Evolutionary conservation across 2,888 invertebrate genomes (phyloP).

Genomic region (Drosophila borealis): DNA sequence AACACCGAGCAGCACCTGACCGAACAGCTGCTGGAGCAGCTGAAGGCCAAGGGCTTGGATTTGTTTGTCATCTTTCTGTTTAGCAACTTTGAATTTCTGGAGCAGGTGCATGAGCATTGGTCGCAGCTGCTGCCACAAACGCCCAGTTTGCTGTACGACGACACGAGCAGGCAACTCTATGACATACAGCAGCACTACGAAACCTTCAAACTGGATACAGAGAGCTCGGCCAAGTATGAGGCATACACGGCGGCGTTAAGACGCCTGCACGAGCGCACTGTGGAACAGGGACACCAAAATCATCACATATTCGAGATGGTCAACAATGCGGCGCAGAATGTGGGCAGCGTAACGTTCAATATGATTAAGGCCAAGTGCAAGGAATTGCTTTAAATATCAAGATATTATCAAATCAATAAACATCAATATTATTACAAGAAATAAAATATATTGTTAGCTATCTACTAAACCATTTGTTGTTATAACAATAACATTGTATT

Average conservation of each 20-base stretch:
- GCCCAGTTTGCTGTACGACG: slow-evolving; percentile 52
- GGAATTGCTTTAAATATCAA: slow-evolving; percentile 41
- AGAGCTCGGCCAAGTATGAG: slow-evolving; percentile 72
- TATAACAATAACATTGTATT: too few relatives aligned
- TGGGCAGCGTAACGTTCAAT: slow-evolving; percentile 79
- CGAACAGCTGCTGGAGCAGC: slow-evolving; percentile 61
- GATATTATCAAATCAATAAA: background rate
- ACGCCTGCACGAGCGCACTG: slow-evolving; percentile 62
- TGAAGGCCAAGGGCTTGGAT: slow-evolving; percentile 76
- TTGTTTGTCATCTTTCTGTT: slow-evolving; percentile 78
- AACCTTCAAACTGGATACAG: slow-evolving; percentile 76
- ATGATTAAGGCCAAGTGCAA: slow-evolving; percentile 78
- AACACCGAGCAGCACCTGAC: slow-evolving; percentile 57
- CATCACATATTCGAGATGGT: slow-evolving; percentile 78
- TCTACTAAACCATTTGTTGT: too few relatives aligned
- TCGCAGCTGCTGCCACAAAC: slow-evolving; percentile 55
- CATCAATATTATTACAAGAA: background rate
- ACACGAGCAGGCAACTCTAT: slow-evolving; percentile 56
- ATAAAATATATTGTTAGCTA: background rate
- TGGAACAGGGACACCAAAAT: slow-evolving; percentile 53
- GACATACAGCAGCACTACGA: slow-evolving; percentile 69
- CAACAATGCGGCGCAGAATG: slow-evolving; percentile 77
- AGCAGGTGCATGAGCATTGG: slow-evolving; percentile 77
- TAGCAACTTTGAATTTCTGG: slow-evolving; percentile 81
- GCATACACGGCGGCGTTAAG: slow-evolving; percentile 64